Conservation (phyloP, 2,113 vertebrate genomes). For the Dasyprocta punctata region DNA sequence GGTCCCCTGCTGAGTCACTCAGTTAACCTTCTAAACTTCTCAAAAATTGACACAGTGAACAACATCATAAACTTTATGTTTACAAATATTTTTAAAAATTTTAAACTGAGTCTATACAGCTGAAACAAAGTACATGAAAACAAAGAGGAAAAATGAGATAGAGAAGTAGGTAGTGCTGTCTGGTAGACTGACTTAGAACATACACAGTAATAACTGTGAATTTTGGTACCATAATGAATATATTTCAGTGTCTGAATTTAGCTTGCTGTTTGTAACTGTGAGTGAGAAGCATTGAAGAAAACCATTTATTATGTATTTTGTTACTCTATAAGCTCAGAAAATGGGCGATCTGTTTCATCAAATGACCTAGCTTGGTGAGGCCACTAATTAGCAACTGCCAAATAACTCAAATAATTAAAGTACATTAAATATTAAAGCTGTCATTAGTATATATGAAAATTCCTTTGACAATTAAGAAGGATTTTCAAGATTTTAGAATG, state of each 20-base stretch:
- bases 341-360: not conserved
- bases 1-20: too few relatives aligned
- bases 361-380: not conserved
- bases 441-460: not conserved
- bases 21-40: too few relatives aligned
- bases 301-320: not conserved
- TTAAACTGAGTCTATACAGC: not conserved
- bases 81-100: not conserved
- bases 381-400: not conserved
- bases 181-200: not conserved
- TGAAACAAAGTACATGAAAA: not conserved
- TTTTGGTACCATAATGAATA: not conserved
- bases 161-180: not conserved
- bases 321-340: not conserved
- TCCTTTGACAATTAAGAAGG: constrained; percentile 32
- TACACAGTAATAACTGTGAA: not conserved
- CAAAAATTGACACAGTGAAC: too few relatives aligned
- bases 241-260: not conserved
- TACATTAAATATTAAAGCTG: constrained; percentile 27
- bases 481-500: not conserved
- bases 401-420: constrained; percentile 32
- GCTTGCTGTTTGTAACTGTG: not conserved
- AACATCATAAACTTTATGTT: not conserved
- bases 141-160: not conserved
- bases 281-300: not conserved